Conservation (phyloP, 2,888 invertebrate species). For the Zelleria hepariella region DNA sequence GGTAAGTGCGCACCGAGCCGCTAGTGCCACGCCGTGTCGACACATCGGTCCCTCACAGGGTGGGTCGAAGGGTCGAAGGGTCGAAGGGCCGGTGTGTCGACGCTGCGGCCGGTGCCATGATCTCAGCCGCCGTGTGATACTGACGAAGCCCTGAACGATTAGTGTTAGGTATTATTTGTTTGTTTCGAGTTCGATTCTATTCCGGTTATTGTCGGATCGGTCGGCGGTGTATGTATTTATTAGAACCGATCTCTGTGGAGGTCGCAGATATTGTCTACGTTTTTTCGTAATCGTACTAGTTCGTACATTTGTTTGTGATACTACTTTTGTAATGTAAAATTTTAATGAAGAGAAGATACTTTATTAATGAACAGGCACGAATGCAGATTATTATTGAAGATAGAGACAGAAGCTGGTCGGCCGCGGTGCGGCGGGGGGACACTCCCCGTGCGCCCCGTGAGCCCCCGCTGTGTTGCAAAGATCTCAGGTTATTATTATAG, state of each 20-base stretch:
- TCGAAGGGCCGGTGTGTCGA: constrained; percentile 8
- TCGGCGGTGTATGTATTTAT: constrained; percentile 65
- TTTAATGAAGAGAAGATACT: constrained; percentile 62
- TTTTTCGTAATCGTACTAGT: constrained; percentile 67
- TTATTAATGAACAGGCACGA: constrained; percentile 59
- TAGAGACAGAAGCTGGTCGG: constrained; percentile 32
- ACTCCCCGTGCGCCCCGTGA: constrained; percentile 18
- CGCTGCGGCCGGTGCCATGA: constrained; percentile 38
- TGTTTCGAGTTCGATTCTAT: constrained; percentile 68
- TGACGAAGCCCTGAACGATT: constrained; percentile 55
- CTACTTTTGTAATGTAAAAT: constrained; percentile 72
- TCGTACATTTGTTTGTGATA: constrained; percentile 74
- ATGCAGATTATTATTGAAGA: constrained; percentile 45
- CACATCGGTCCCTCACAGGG: constrained; percentile 14
- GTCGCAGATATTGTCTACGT: constrained; percentile 52
- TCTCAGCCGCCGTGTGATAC: constrained; percentile 65
- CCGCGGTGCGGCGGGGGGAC: constrained; percentile 20
- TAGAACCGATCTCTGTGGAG: constrained; percentile 53
- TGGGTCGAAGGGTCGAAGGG: constrained; percentile 19
- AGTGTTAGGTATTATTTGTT: constrained; percentile 62
- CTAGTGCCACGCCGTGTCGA: constrained; percentile 23
- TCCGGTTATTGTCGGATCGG: constrained; percentile 57
- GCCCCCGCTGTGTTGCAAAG: constrained; percentile 44
- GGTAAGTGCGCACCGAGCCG: constrained; percentile 43
- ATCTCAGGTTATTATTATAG: constrained; percentile 70